Evolutionary conservation across 92 coral and sea anemone species (phyloP), one percentile per base, ranked within the genome.

Genomic region (Actinostola sp.): DNA sequence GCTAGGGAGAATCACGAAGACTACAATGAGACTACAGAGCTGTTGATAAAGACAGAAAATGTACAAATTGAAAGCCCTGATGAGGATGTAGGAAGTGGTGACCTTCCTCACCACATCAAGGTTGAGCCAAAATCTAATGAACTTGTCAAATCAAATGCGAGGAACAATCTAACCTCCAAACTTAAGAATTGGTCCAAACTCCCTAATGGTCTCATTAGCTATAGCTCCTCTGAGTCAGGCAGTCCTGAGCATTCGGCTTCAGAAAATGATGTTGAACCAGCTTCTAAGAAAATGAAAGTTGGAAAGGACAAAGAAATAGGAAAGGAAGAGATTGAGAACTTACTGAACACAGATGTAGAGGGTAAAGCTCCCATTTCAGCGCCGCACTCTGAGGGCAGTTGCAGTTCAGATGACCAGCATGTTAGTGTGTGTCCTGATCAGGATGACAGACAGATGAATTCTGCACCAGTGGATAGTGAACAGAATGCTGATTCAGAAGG

Each of bases 221-320:
- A 64, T 32, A 48, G 76, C 42, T 86, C 91, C 20, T 81, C 87
- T 0, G 91, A 81, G 53, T 68, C 84, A 42, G 79, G 68, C 7
- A 58, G 63, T n/a, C 80, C 79, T 55, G 92, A 76, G 16, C 54
- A 45, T 57, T 60, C 80, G 1, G 42, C 68, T 21, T 48, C 67
- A 29, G 89, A 87, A 74, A 63, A 63, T 34, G 83, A 53, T 39
- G 74, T 43, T 11, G 64, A 57, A 3, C 84, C 97, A 41, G 65
- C 89, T 6, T 61, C 79, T 8, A 90, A 90, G 64, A 84, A 83
- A 55, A 66, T 84, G n/a, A 90, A 87, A 80, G 43, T 87, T 53
- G 97, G 87, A 77, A 81, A 77, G 27, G 95, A 89, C 26, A 70
- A 73, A 57, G 86, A 84, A 2, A 60, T 83, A 61, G 89, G 63